Conservation (phyloP, 2,888 invertebrate genomes). For the Amaurobius ferox region DNA sequence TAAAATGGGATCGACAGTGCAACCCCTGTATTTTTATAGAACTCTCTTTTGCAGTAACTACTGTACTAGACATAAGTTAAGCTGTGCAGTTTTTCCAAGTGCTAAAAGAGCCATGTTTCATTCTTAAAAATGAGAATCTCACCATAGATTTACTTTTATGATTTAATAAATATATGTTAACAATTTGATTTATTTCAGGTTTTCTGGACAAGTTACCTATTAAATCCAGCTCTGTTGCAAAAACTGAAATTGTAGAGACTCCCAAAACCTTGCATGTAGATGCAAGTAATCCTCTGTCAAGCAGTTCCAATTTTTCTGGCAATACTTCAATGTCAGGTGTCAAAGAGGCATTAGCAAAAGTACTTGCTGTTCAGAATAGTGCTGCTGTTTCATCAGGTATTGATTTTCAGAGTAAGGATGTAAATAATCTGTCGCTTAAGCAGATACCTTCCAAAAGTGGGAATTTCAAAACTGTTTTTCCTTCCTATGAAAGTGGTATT, state of each 20-base stretch:
- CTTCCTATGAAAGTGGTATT: neutral
- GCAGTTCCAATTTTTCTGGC: conserved; percentile 23
- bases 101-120: too few relatives aligned
- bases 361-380: conserved; percentile 46
- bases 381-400: conserved; percentile 54
- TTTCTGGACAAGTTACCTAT: neutral
- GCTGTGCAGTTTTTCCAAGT: too few relatives aligned
- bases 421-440: conserved; percentile 27
- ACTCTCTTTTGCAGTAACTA: too few relatives aligned
- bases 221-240: neutral
- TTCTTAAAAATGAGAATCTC: too few relatives aligned
- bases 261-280: neutral
- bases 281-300: conserved; percentile 10
- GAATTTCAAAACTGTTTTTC: conserved; percentile 13
- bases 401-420: conserved; percentile 51
- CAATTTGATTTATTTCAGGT: neutral
- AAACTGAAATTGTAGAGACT: neutral
- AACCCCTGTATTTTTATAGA: too few relatives aligned
- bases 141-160: too few relatives aligned
- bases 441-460: conserved; percentile 17
- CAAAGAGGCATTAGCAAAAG: conserved; percentile 44
- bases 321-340: conserved; percentile 33
- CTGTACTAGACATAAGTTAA: too few relatives aligned
- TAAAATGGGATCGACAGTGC: too few relatives aligned
- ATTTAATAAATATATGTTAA: too few relatives aligned